phyloP scores from a whole-genome alignment of 2,113 vertebrate genomes.

The Oophaga pumilio region DNA sequence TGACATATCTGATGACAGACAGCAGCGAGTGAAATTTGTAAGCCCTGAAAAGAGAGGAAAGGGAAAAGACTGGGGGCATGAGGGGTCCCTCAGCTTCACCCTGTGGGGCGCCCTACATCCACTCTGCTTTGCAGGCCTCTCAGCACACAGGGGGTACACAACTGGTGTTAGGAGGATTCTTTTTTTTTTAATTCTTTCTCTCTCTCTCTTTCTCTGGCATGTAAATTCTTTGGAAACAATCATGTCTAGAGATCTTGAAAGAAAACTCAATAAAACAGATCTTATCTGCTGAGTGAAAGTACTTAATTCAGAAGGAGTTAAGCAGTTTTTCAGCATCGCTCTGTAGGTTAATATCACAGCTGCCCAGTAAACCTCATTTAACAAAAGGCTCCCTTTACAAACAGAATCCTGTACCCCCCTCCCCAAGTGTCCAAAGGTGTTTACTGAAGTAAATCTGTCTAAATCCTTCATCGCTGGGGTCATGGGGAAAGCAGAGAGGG shows the following conservation, averaged over 20 bases:
- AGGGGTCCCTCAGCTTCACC: not conserved
- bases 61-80: not conserved
- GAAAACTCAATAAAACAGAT: conserved; percentile 56
- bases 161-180: conserved; percentile 58
- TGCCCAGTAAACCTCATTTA: conserved; percentile 87
- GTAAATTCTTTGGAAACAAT: conserved; percentile 60
- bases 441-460: conserved; percentile 97
- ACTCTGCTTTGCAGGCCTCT: conserved; percentile 31
- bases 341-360: conserved; percentile 91
- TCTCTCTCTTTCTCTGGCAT: not conserved
- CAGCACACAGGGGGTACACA: conserved; percentile 39
- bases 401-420: conserved; percentile 81
- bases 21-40: conserved; percentile 45
- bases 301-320: conserved; percentile 79
- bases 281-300: conserved; percentile 64
- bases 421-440: conserved; percentile 94
- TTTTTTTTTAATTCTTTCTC: conserved; percentile 60
- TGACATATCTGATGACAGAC: conserved; percentile 51
- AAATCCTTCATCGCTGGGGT: conserved; percentile 89
- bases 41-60: not conserved
- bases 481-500: conserved; percentile 76
- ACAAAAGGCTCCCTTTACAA: conserved; percentile 95
- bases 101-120: conserved; percentile 18
- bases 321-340: conserved; percentile 71
- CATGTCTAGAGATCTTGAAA: conserved; percentile 61